phyloP scores from a whole-genome alignment of 1,140 invertebrate genomes.

The Rhizoglyphus robini region DNA sequence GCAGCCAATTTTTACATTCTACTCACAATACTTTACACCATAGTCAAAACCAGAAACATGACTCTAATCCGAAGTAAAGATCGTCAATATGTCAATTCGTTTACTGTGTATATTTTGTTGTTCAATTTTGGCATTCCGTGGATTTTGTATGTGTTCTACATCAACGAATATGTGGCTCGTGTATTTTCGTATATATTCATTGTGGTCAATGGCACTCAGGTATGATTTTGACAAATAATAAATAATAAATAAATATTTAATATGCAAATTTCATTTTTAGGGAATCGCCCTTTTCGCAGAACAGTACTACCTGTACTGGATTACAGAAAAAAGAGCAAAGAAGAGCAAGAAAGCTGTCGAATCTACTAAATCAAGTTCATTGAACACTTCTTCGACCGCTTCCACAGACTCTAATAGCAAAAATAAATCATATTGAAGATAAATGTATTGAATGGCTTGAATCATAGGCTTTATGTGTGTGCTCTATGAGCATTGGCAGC shows the following conservation, averaged over 20 bases:
- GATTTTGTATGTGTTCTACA: background rate
- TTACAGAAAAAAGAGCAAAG: no score
- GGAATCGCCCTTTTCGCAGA: background rate
- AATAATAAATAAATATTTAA: background rate
- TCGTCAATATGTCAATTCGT: background rate
- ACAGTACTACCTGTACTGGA: background rate
- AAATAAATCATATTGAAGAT: no score
- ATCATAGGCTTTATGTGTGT: no score
- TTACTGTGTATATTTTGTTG: background rate
- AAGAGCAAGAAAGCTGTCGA: no score
- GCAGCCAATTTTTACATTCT: background rate
- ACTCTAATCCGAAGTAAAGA: background rate
- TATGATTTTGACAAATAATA: background rate
- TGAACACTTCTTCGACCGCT: no score
- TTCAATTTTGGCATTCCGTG: background rate
- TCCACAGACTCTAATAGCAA: no score
- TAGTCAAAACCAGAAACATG: background rate
- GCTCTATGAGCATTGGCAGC: no score
- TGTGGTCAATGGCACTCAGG: constrained; percentile 1
- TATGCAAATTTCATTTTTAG: background rate
- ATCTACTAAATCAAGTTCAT: no score
- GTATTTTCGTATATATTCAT: background rate
- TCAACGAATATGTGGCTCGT: background rate
- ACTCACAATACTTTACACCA: background rate
- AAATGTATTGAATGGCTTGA: no score